Base-by-base conservation (phyloP, 2,888 invertebrate genomes). In the Drosophila macrospina region DNA sequence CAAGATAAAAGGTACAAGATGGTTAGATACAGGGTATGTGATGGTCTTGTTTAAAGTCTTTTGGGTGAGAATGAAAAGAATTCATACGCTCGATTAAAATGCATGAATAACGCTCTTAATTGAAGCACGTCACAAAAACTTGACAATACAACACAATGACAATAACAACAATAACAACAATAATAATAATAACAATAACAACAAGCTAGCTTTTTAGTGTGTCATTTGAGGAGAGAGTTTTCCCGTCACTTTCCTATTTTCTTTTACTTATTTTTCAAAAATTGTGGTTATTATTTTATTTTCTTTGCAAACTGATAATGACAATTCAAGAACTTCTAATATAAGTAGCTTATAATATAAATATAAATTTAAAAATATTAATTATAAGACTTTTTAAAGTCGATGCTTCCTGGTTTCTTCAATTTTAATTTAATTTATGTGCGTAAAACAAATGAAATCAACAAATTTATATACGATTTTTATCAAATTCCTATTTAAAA, bases 91-190 rank as follows among this genome's bases (percentile, higher is more conserved):
- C 55, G 45, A 56, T 62, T 55, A 54, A 66, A 47, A 48, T 50
- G 45, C 52, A 54, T 61, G 47, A 61, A 61, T 61, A 52, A 28
- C 20, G 34, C 39, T 30, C 52, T 28, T 65, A 65, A 65, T 65
- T 65, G 52, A 28, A 61, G 61, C 52, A 52, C 52, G 52, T 51
- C 45, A 52, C 36, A 60, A 47, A 45, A 44, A 48, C 30, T 54
- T 24, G 15, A 28, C 42, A 42, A 42, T 28, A 54, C 16, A 52
- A 44, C 36, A 42, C 15, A 61, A 54, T 8, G 11, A 54, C 20
- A 42, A 28, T 6, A 41, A 39, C n/a, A n/a, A n/a, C n/a, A n/a
- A n/a, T n/a, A n/a, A n/a, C n/a, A n/a, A n/a, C n/a, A n/a, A n/a
- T n/a, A n/a, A n/a, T n/a, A n/a, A n/a, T n/a, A n/a, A n/a, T n/a